phyloP scores from a whole-genome alignment of 2,113 vertebrate species.

The Grallaria varia region DNA sequence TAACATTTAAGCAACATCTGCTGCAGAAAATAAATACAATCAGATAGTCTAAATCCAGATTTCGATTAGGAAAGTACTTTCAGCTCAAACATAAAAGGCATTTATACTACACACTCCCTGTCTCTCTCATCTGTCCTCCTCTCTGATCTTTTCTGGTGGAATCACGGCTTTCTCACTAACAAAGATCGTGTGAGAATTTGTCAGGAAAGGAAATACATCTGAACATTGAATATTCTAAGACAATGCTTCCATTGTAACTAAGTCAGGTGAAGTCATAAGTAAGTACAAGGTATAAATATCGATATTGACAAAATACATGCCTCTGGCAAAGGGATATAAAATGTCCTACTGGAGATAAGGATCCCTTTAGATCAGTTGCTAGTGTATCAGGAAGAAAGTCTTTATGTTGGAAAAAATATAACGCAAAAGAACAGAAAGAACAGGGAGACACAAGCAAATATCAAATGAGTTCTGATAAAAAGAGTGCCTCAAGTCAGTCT shows the following conservation, averaged over 20 bases:
- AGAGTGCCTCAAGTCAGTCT: background rate
- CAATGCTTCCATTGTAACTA: background rate
- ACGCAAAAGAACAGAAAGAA: background rate
- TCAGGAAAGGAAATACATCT: background rate
- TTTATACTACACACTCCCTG: background rate
- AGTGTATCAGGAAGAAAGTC: background rate
- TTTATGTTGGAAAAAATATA: background rate
- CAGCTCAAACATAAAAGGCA: background rate
- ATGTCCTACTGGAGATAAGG: background rate
- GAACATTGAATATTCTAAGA: background rate
- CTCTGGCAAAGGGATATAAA: background rate
- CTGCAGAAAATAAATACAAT: background rate
- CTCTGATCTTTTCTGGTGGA: background rate
- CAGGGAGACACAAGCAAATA: background rate
- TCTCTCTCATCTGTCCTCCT: background rate
- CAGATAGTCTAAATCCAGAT: background rate
- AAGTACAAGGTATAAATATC: background rate
- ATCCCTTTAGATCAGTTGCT: background rate
- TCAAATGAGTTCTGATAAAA: background rate
- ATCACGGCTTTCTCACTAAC: background rate
- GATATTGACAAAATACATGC: background rate
- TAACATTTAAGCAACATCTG: background rate
- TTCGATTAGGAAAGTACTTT: background rate
- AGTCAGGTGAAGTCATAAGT: background rate
- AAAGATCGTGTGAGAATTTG: background rate